These are phyloP conservation scores for Anguilla marmorata DNA, from an alignment of 2,797 vertebrate genomes.

Conservation along the genomic window DNA sequence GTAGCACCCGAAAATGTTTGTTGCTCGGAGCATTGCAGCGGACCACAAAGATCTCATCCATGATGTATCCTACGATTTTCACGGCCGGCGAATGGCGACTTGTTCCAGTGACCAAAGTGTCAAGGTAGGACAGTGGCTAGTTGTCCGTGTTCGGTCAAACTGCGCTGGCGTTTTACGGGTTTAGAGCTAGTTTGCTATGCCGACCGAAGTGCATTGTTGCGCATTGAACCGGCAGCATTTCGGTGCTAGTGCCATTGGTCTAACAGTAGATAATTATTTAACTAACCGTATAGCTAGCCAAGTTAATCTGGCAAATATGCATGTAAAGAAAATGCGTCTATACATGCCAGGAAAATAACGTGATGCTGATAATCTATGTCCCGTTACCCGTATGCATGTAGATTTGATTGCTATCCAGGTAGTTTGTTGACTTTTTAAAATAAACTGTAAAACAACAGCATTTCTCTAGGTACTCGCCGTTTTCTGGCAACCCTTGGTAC, in stretches of 20 bases:
- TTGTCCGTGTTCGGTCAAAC: background rate
- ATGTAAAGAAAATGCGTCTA: background rate
- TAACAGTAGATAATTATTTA: background rate
- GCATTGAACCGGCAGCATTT: background rate
- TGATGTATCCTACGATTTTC: conserved; percentile 97
- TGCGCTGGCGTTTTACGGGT: background rate
- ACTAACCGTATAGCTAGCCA: too few species aligned
- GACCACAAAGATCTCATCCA: conserved; percentile 98
- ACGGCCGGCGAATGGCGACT: conserved; percentile 94
- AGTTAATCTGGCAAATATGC: background rate
- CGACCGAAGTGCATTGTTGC: background rate
- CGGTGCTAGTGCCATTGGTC: background rate
- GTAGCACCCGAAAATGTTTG: conserved; percentile 76
- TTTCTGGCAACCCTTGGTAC: background rate
- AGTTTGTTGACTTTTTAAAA: too few species aligned
- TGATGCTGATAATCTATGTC: background rate
- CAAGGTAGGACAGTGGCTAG: conserved; percentile 75
- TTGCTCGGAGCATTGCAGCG: conserved; percentile 89
- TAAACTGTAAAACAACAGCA: too few species aligned
- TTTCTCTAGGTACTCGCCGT: background rate
- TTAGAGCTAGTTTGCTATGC: background rate
- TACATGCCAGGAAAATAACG: background rate
- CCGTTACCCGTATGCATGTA: background rate
- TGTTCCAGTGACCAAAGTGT: conserved; percentile 98
- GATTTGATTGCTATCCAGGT: too few species aligned